phyloP scores from a whole-genome alignment of 2,113 vertebrate genomes.

The Shinisaurus crocodilurus region DNA sequence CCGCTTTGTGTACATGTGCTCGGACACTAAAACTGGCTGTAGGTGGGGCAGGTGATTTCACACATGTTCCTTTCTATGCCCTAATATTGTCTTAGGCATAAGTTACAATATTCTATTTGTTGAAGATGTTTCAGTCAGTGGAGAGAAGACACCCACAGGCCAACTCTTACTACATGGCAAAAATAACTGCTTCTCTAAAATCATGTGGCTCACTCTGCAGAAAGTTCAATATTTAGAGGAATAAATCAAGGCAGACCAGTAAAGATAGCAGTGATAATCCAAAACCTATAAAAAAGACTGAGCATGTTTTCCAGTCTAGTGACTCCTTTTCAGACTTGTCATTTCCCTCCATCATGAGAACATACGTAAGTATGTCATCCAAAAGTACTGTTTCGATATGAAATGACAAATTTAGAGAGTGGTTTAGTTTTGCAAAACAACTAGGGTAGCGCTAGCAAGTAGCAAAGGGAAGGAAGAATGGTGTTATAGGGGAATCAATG shows the following conservation, averaged over 20 bases:
- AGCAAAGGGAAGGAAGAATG: no score
- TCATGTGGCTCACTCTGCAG: constrained; percentile 21
- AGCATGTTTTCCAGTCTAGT: not conserved
- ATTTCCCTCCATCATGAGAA: constrained; percentile 7
- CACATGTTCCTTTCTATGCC: not conserved
- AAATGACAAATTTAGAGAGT: not conserved
- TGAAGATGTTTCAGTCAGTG: constrained; percentile 10
- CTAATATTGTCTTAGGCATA: not conserved
- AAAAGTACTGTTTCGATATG: constrained; percentile 15
- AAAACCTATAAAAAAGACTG: constrained; percentile 21
- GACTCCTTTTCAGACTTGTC: constrained; percentile 14
- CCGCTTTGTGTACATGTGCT: not conserved
- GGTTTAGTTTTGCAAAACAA: not conserved
- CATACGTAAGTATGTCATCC: not conserved
- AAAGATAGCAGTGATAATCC: not conserved
- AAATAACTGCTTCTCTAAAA: not conserved
- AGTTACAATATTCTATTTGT: constrained; percentile 3
- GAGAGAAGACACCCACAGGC: not conserved
- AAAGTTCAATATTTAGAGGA: constrained; percentile 20
- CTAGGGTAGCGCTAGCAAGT: constrained; percentile 1
- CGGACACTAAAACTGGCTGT: no score
- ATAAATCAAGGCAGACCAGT: constrained; percentile 14
- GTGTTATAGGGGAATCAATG: not conserved
- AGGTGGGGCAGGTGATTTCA: no score
- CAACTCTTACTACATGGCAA: constrained; percentile 24